Conservation (phyloP, 2,797 vertebrate species). For the Oreochromis grahami region DNA sequence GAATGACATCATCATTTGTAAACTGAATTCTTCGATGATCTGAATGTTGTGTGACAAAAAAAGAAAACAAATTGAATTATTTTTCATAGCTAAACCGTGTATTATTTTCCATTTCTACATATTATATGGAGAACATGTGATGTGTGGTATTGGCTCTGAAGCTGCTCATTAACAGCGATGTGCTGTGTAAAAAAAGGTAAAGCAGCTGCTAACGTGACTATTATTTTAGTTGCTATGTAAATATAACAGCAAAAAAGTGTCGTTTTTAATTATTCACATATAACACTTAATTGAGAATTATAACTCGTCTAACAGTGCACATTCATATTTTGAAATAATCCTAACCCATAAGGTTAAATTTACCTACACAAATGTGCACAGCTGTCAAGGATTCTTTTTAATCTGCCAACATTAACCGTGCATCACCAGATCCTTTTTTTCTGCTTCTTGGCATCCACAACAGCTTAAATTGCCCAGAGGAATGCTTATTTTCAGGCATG, state of each 20-base stretch:
- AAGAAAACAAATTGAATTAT: not conserved
- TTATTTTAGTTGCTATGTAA: not conserved
- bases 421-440: slow-evolving; percentile 12
- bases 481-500: slow-evolving; percentile 64
- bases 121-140: not conserved
- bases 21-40: too few species aligned
- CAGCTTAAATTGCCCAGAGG: slow-evolving; percentile 47
- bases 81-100: not conserved
- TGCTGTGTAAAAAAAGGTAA: not conserved
- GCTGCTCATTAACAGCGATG: not conserved
- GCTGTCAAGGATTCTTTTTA: slow-evolving; percentile 17
- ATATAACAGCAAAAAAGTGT: not conserved
- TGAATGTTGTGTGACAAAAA: not conserved
- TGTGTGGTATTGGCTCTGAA: not conserved
- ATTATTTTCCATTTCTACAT: not conserved
- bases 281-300: not conserved
- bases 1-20: not conserved
- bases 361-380: not conserved
- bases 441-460: slow-evolving; percentile 5
- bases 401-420: slow-evolving; percentile 28
- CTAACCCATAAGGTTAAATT: not conserved
- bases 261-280: not conserved
- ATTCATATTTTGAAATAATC: not conserved
- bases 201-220: not conserved
- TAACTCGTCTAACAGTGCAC: not conserved